Conservation (phyloP, 2,888 invertebrate species). For the Euclidia mi region DNA sequence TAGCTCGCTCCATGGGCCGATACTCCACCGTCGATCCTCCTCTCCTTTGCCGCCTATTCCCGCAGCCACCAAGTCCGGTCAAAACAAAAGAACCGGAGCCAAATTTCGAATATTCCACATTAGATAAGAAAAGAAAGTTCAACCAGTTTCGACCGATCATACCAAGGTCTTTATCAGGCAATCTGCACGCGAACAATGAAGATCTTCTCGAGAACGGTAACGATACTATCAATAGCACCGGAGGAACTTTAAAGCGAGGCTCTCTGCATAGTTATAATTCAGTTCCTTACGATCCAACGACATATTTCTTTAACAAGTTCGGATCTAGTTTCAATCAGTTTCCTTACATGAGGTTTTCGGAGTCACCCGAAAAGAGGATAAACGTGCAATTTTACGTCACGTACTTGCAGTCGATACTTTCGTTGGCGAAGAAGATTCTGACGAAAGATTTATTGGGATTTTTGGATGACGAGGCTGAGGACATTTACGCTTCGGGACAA, state of each 20-base stretch:
- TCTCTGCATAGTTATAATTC: constrained; percentile 91
- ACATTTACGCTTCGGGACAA: constrained; percentile 93
- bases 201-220: constrained; percentile 79
- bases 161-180: constrained; percentile 96
- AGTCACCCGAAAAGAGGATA: constrained; percentile 92
- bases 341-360: constrained; percentile 94
- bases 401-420: constrained; percentile 94
- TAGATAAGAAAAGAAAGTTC: constrained; percentile 92
- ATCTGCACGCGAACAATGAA: constrained; percentile 92
- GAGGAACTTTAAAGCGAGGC: constrained; percentile 78
- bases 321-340: constrained; percentile 98
- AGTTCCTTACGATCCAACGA: constrained; percentile 94
- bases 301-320: constrained; percentile 97
- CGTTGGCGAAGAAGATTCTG: constrained; percentile 95
- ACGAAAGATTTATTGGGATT: constrained; percentile 95
- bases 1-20: constrained; percentile 97
- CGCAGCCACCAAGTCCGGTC: constrained; percentile 92
- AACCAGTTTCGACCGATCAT: constrained; percentile 96
- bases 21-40: constrained; percentile 95
- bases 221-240: constrained; percentile 74
- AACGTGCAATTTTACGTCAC: constrained; percentile 93
- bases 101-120: constrained; percentile 80
- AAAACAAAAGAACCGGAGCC: constrained; percentile 84
- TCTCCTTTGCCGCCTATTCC: constrained; percentile 95
- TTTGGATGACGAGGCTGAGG: constrained; percentile 95